Percentiles rank a stretch among this genome's conserved stretches.
These are phyloP conservation scores for Scaptomyza montana DNA, from an alignment of 1,140 invertebrate species.

Conservation along the genomic window DNA sequence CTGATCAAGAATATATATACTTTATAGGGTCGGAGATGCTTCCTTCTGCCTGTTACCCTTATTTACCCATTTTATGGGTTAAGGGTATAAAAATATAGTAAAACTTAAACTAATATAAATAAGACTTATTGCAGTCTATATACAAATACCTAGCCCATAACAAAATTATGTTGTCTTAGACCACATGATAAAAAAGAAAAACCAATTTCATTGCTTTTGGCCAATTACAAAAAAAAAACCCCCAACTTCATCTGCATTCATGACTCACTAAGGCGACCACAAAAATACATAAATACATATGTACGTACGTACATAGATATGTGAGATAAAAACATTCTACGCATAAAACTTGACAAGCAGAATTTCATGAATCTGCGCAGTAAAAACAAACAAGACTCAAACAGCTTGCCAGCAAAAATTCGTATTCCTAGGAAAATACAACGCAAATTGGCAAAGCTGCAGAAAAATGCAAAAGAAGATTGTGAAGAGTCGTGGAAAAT, in stretches of 20 bases:
- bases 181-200: conserved; percentile 2
- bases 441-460: conserved; percentile 36
- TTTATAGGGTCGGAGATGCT: no score
- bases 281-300: conserved; percentile 38
- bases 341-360: not conserved
- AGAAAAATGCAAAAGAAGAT: conserved; percentile 7
- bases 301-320: not conserved
- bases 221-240: conserved; percentile 1
- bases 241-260: conserved; percentile 25
- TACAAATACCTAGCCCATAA: not conserved
- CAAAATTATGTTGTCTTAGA: conserved; percentile 37
- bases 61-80: no score
- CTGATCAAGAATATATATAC: no score
- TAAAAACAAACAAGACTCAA: conserved; percentile 53
- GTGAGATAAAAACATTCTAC: not conserved
- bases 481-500: conserved; percentile 12
- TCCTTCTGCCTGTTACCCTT: no score
- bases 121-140: not conserved
- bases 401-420: conserved; percentile 1
- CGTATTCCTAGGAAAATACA: conserved; percentile 39
- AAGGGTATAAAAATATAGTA: no score
- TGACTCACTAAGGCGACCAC: conserved; percentile 61
- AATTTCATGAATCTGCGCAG: conserved; percentile 57
- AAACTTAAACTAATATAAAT: no score
- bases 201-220: conserved; percentile 41